Base-by-base conservation (phyloP, 2,888 invertebrate genomes). In the Pimpla rufipes region DNA sequence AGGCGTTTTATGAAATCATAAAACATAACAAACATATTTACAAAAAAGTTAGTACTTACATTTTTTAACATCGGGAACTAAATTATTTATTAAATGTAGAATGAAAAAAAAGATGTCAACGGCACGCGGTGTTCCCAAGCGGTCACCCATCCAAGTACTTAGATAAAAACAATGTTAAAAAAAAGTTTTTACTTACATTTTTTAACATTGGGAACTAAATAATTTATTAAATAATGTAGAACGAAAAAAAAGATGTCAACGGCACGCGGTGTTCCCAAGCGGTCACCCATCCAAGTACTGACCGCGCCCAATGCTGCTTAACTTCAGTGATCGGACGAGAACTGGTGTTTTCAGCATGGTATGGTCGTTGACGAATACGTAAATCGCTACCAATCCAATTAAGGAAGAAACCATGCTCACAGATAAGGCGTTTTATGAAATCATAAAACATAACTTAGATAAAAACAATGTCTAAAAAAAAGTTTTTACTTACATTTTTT, bases 81-180 rank as follows among this genome's bases (percentile, higher is more conserved):
- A 47, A 11, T 47, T n/a, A n/a, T 47, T 47, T 16, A n/a, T n/a
- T n/a, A n/a, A n/a, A n/a, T n/a, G n/a, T 4, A 4, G 4, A 57
- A 29, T 1, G n/a, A n/a, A 70, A 55, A 45, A 64, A 55, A 35
- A 64, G 57, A 55, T 70, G 81, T 57, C 79, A 82, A 82, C 68
- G 74, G 64, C 79, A 83, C 82, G 79, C 74, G 82, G 82, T 83
- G 79, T 83, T 79, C 74, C 77, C 82, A 78, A 82, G 78, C 81
- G 81, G 81, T 81, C 81, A 81, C 81, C 81, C 82, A 78, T 82
- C 82, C 82, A 81, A 81, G 81, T 81, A 77, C 81, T 81, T n/a
- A n/a, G n/a, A n/a, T n/a, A n/a, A n/a, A n/a, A n/a, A n/a, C n/a
- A n/a, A n/a, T n/a, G n/a, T n/a, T n/a, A n/a, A n/a, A 29, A 29